A percentile compares a stretch with the other conserved stretches of the same genome.
phyloP scores from a whole-genome alignment of 53 echinoderm and acorn worm genomes.

The Crossaster papposus region DNA sequence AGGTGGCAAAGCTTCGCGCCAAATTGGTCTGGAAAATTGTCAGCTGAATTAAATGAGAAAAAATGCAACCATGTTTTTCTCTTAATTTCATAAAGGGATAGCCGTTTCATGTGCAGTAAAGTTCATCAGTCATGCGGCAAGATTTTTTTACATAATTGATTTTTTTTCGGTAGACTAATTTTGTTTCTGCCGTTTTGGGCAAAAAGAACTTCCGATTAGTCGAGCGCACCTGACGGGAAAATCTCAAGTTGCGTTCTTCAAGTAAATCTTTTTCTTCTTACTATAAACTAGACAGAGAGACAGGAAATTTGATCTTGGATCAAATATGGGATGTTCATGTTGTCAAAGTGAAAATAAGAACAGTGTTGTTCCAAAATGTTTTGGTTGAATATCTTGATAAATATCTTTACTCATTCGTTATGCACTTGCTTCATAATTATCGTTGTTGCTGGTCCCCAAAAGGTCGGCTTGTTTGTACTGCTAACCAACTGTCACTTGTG shows the following conservation, averaged over 20 bases:
- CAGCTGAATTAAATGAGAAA: slow-evolving; percentile 46
- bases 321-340: too few relatives aligned
- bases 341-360: too few relatives aligned
- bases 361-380: too few relatives aligned
- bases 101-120: neutral
- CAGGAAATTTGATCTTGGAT: too few relatives aligned
- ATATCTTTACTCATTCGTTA: too few relatives aligned
- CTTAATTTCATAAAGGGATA: neutral
- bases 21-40: slow-evolving; percentile 46
- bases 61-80: neutral
- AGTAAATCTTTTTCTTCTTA: neutral
- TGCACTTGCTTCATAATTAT: too few relatives aligned
- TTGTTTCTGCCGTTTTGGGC: neutral
- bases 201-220: neutral
- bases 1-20: slow-evolving; percentile 45
- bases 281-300: neutral
- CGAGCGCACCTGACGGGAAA: neutral
- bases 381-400: too few relatives aligned
- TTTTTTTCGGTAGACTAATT: neutral
- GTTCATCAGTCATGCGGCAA: slow-evolving; percentile 8
- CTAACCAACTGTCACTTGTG: too few relatives aligned
- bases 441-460: too few relatives aligned
- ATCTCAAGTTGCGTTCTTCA: neutral
- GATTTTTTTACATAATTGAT: slow-evolving; percentile 19
- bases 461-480: too few relatives aligned